A percentile compares a stretch with the other conserved stretches of the same genome.
Conservation (phyloP, 2,888 invertebrate genomes). For the Unio pictorum region DNA sequence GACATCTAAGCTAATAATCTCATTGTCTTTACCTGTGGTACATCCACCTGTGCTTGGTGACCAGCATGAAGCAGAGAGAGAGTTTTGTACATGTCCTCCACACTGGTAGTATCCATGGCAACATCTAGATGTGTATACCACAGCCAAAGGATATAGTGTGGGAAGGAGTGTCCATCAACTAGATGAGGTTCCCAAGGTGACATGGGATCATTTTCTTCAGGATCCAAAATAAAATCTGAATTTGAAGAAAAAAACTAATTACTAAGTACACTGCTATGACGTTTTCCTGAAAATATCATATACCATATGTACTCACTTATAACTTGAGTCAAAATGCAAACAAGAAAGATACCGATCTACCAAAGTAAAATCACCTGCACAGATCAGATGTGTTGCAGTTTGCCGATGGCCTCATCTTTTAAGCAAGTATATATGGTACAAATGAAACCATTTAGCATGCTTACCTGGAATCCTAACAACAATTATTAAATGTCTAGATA, state of each 20-base stretch:
- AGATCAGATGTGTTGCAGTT: too few relatives aligned
- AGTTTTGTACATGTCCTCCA: constrained; percentile 57
- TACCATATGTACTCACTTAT: too few relatives aligned
- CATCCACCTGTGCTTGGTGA: constrained; percentile 52
- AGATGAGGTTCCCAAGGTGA: constrained; percentile 62
- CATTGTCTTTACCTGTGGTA: constrained; percentile 44
- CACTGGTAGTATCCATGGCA: constrained; percentile 51
- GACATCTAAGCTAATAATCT: too few relatives aligned
- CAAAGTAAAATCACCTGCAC: too few relatives aligned
- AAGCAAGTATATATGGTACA: too few relatives aligned
- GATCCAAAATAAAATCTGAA: constrained; percentile 61
- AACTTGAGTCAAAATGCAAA: too few relatives aligned
- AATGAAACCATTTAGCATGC: too few relatives aligned
- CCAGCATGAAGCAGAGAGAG: constrained; percentile 54
- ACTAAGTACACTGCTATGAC: neutral
- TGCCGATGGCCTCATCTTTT: too few relatives aligned
- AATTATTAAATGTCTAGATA: too few relatives aligned
- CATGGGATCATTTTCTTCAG: constrained; percentile 51
- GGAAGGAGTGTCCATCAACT: constrained; percentile 58
- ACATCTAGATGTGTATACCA: constrained; percentile 58
- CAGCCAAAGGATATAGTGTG: constrained; percentile 55
- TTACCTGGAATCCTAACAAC: too few relatives aligned
- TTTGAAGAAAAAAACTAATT: constrained; percentile 1
- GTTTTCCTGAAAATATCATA: neutral
- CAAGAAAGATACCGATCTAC: too few relatives aligned